Evolutionary conservation across 2,113 vertebrate genomes (phyloP), one percentile per base, ranked within the genome.

Genomic region (Microtus montanus): DNA sequence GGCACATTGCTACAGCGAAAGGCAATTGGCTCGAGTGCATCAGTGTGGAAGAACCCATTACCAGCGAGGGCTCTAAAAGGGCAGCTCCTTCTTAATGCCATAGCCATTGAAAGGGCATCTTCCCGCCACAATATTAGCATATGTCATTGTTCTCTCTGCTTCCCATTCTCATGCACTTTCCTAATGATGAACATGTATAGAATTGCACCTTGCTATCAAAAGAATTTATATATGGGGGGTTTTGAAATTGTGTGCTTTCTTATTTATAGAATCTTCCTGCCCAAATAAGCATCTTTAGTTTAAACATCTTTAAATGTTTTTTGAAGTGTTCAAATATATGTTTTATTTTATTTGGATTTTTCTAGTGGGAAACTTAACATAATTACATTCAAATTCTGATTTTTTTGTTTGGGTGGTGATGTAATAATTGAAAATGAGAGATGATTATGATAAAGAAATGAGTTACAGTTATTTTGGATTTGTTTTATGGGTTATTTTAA

Each of bases 71-170:
- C 89, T 95, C 86, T 84, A 80, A 92, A 96, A 97, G 92, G 96
- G 77, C 94, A 95, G 90, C 87, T 97, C 92, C 86, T 96, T 95
- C 87, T 79, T 93, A 94, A 96, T 94, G 89, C 75, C 14, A 2
- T 11, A 80, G 82, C 91, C 85, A 92, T 90, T 94, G 89, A 84
- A 92, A 94, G 22, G 49, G 89, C 64, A 91, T 82, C 87, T 94
- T 96, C 82, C 90, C 94, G 93, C 73, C 70, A 71, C 20, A 44
- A 70, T 4, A 73, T 70, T 87, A 47, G 70, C 66, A 85, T 80
- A 28, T 95, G 91, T 89, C 96, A 94, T 95, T 93, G 88, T 93
- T 89, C 95, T 84, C 84, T 58, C 19, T 89, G 73, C 93, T 92
- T 88, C 33, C 33, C 6, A 7, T 35, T 82, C 80, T 94, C 63